Evolutionary conservation across 2,888 invertebrate genomes (phyloP).

Genomic region (Chironomus tentans): DNA sequence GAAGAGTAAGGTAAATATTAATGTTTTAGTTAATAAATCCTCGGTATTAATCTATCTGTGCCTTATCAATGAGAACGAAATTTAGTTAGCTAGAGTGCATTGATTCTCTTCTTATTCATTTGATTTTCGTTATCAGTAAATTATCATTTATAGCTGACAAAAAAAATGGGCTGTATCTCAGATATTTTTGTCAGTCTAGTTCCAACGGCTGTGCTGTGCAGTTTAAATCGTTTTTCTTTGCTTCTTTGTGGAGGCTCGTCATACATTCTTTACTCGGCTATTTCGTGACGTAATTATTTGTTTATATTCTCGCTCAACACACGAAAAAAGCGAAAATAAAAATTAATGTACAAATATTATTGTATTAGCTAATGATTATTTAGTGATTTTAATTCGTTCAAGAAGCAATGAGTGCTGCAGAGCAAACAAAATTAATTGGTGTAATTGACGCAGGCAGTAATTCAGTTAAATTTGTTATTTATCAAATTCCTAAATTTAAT

Average conservation of each 20-base stretch:
- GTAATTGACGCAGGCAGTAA: constrained; percentile 96
- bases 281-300: background rate
- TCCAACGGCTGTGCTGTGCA: background rate
- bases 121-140: too few relatives aligned
- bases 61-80: too few relatives aligned
- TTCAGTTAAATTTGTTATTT: constrained; percentile 35
- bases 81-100: too few relatives aligned
- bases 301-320: background rate
- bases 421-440: constrained; percentile 53
- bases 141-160: too few relatives aligned
- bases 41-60: too few relatives aligned
- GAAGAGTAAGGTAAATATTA: too few relatives aligned
- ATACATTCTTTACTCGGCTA: background rate
- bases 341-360: background rate
- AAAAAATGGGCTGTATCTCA: too few relatives aligned
- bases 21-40: too few relatives aligned
- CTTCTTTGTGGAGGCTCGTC: constrained; percentile 1
- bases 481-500: constrained; percentile 64
- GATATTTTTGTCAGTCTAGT: background rate
- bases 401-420: background rate
- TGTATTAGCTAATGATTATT: background rate
- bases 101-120: too few relatives aligned
- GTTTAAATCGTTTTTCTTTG: background rate
- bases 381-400: background rate
- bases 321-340: background rate